phyloP scores from a whole-genome alignment of 2,888 invertebrate species.

The Hypsopygia costalis region DNA sequence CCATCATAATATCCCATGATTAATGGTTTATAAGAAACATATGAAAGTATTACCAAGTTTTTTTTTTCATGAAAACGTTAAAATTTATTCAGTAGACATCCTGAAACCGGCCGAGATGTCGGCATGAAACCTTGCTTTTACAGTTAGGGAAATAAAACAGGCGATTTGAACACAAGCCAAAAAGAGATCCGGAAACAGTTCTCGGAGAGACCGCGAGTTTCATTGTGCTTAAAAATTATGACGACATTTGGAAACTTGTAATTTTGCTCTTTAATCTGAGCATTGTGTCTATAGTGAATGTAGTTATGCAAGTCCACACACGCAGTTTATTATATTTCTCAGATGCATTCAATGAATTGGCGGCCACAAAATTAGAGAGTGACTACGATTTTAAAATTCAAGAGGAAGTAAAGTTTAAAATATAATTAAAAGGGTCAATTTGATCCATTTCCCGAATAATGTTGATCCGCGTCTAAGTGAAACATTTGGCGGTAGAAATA shows the following conservation, averaged over 20 bases:
- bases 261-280: too few species aligned
- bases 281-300: too few species aligned
- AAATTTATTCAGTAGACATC: conserved; percentile 12
- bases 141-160: conserved; percentile 30
- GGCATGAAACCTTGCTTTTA: conserved; percentile 30
- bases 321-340: too few species aligned
- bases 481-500: too few species aligned
- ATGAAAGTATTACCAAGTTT: not conserved
- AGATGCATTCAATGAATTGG: too few species aligned
- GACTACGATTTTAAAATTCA: too few species aligned
- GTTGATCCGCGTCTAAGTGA: too few species aligned
- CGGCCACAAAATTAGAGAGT: too few species aligned
- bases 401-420: too few species aligned
- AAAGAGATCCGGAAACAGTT: conserved; percentile 32
- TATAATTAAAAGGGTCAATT: too few species aligned
- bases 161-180: conserved; percentile 46
- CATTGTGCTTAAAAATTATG: conserved; percentile 22
- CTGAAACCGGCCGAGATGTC: conserved; percentile 25
- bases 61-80: conserved; percentile 1
- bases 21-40: not conserved
- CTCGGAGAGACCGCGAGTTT: conserved; percentile 22
- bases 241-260: conserved; percentile 13
- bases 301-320: too few species aligned
- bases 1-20: not conserved
- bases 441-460: too few species aligned